phyloP scores from a whole-genome alignment of 1,140 invertebrate species.

The Apolygus lucorum region DNA sequence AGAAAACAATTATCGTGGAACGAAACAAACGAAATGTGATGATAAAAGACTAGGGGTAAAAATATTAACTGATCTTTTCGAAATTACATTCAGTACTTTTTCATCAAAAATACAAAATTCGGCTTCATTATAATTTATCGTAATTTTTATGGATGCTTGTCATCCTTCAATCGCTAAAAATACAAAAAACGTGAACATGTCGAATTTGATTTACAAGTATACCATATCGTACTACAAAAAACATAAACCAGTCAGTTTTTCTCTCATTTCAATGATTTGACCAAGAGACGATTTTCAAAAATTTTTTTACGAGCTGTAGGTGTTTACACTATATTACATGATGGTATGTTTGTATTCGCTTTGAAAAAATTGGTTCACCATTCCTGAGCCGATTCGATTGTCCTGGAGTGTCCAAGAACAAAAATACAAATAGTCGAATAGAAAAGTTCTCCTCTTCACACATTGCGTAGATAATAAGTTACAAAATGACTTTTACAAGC shows the following conservation, averaged over 20 bases:
- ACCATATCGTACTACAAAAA: not conserved
- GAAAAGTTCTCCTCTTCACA: constrained; percentile 15
- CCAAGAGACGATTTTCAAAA: not conserved
- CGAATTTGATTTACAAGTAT: too few species aligned
- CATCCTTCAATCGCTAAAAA: too few species aligned
- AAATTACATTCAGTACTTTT: not conserved
- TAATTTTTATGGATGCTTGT: too few species aligned
- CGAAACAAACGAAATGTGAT: constrained; percentile 1
- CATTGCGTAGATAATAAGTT: constrained; percentile 20
- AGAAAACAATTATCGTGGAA: not conserved
- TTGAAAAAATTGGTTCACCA: not conserved
- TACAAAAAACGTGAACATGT: not conserved
- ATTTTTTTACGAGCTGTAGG: not conserved
- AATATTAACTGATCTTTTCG: not conserved
- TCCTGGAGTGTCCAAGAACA: constrained; percentile 1
- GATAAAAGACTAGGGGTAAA: not conserved
- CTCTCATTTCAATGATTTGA: not conserved
- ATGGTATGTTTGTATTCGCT: not conserved
- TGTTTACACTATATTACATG: constrained; percentile 8
- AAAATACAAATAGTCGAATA: not conserved
- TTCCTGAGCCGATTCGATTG: constrained; percentile 14
- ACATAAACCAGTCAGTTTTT: not conserved
- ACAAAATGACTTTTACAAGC: constrained; percentile 25
- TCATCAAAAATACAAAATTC: not conserved
- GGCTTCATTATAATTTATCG: not conserved